Evolutionary conservation across 1,140 invertebrate genomes (phyloP).

Genomic region (Tetragnatha versicolor): DNA sequence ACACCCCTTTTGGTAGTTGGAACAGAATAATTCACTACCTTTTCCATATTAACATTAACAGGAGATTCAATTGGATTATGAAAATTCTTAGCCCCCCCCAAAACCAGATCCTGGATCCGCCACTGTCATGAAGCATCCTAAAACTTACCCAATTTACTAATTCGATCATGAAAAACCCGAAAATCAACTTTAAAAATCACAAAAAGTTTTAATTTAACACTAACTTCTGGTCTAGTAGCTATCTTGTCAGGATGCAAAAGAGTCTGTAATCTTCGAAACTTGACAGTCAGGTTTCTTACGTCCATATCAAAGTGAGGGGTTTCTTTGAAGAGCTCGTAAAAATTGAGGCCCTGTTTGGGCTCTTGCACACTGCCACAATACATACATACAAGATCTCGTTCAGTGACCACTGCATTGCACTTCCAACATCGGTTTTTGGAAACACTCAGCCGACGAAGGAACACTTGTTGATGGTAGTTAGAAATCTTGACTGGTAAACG

Average conservation of each 20-base stretch:
- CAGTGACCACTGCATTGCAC: constrained; percentile 46
- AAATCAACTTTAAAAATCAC: not conserved
- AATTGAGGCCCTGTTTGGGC: constrained; percentile 33
- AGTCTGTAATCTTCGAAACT: constrained; percentile 43
- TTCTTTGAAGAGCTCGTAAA: constrained; percentile 48
- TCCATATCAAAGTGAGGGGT: constrained; percentile 52
- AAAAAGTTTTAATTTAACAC: not conserved
- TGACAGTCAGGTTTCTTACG: constrained; percentile 27
- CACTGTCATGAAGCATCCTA: too few species aligned
- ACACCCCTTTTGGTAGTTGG: too few species aligned
- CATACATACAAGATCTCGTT: constrained; percentile 50
- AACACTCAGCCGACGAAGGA: constrained; percentile 11
- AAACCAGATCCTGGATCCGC: too few species aligned
- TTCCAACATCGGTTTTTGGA: constrained; percentile 48
- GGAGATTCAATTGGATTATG: too few species aligned
- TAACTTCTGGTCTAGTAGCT: constrained; percentile 46
- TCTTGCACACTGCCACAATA: constrained; percentile 33
- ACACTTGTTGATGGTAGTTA: constrained; percentile 36
- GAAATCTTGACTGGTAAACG: not conserved
- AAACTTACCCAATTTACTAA: not conserved
- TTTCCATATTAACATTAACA: too few species aligned
- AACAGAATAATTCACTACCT: too few species aligned
- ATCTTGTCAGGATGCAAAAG: constrained; percentile 46
- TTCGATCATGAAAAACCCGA: not conserved
- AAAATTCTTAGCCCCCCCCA: too few species aligned